These are phyloP conservation scores for Ictalurus punctatus DNA, from an alignment of 2,113 vertebrate species.

Conservation along the genomic window DNA sequence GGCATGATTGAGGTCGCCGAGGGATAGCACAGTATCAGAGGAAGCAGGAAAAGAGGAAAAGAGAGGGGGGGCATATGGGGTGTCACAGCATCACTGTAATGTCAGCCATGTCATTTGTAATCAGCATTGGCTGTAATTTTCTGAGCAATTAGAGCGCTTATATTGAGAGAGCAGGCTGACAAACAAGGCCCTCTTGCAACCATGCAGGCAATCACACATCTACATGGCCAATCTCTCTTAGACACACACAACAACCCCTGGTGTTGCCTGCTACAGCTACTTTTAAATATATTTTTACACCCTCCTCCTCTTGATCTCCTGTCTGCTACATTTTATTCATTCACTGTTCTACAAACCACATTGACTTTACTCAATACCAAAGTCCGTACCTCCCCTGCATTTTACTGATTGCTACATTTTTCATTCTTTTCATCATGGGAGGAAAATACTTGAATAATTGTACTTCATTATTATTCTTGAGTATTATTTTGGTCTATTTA, in stretches of 20 bases:
- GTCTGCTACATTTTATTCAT: background rate
- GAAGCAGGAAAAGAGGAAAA: constrained; percentile 54
- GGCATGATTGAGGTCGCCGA: constrained; percentile 69
- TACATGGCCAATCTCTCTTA: constrained; percentile 36
- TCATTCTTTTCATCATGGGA: background rate
- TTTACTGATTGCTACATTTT: background rate
- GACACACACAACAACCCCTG: constrained; percentile 13
- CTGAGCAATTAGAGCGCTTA: constrained; percentile 81
- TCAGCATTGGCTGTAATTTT: constrained; percentile 78
- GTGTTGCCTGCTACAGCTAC: background rate
- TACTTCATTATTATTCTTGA: background rate
- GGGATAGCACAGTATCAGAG: constrained; percentile 61
- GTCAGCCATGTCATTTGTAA: constrained; percentile 75
- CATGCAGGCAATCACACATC: constrained; percentile 40
- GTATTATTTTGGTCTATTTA: background rate
- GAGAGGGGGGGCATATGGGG: constrained; percentile 40
- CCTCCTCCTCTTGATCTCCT: background rate
- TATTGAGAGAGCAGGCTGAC: constrained; percentile 72
- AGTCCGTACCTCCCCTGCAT: too few species aligned
- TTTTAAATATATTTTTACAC: constrained; percentile 20
- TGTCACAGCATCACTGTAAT: constrained; percentile 68
- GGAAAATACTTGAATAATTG: background rate
- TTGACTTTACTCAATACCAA: too few species aligned
- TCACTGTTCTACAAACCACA: background rate
- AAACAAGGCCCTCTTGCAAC: constrained; percentile 67